Percentiles rank a stretch among this genome's conserved stretches.
phyloP scores from a whole-genome alignment of 2,888 invertebrate species.

The Corythucha ciliata region DNA sequence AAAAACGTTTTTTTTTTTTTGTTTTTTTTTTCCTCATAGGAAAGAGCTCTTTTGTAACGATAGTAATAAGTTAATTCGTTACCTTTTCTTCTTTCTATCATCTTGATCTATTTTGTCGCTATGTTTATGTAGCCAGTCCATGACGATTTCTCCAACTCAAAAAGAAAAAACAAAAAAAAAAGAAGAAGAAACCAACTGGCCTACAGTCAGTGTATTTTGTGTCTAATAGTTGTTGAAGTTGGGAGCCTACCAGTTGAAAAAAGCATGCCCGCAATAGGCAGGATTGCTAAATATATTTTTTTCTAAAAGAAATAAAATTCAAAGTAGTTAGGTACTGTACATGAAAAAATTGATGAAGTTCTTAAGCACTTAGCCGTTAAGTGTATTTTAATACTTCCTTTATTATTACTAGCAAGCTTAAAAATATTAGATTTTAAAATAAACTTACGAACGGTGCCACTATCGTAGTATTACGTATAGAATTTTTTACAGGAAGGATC shows the following conservation, averaged over 20 bases:
- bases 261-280: not conserved
- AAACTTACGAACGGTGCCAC: constrained; percentile 27
- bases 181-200: constrained; percentile 15
- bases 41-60: no score
- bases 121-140: constrained; percentile 19
- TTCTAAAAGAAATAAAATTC: constrained; percentile 18
- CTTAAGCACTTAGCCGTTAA: constrained; percentile 24
- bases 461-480: constrained; percentile 23
- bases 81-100: no score
- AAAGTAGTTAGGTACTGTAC: constrained; percentile 14
- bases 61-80: no score
- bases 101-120: no score
- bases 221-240: constrained; percentile 18
- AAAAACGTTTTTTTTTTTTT: no score
- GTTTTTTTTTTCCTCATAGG: no score
- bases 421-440: constrained; percentile 8
- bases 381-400: constrained; percentile 30
- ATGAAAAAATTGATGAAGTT: constrained; percentile 15
- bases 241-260: constrained; percentile 16
- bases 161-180: constrained; percentile 1
- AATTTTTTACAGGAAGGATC: constrained; percentile 22
- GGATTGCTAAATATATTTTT: constrained; percentile 16
- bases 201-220: constrained; percentile 20
- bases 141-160: constrained; percentile 9
- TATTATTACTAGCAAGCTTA: constrained; percentile 25